Evolutionary conservation across 2,888 invertebrate species (phyloP), one percentile per base, ranked within the genome.

Genomic region (Junonia oenone): DNA sequence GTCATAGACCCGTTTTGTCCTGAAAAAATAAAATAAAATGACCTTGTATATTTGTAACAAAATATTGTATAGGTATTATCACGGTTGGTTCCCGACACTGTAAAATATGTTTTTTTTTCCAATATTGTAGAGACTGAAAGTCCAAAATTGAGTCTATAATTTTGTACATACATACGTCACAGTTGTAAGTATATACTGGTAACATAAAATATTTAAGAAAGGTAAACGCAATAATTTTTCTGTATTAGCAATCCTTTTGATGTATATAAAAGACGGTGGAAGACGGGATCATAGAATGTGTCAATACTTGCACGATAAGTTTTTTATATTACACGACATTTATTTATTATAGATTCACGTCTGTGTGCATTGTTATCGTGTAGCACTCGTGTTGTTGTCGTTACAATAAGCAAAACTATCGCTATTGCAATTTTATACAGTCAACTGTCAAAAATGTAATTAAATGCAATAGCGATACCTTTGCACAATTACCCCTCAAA

Each of bases 111-210:
- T 76, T 77, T 79, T 43, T 74, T 70, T 76, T 76, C 71, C 75
- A 72, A 80, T 77, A 84, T 78, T 80, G 79, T 88, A 87, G 87
- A 89, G 89, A 89, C 88, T 89, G 88, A 88, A 88, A 89, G 88
- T 89, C 88, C 86, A 84, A 83, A 86, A 84, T 87, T 83, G 87
- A 89, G 86, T 88, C 86, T 89, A 87, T 87, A 87, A 83, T 88
- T 87, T 88, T 90, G 89, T 90, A 90, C 79, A 90, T 74, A 75
- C 58, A 63, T 83, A 84, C 71, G 72, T 84, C 85, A 81, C 84
- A 82, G 85, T 88, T 89, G 85, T 87, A 89, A 88, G 77, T 85
- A 86, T 80, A 83, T 85, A 86, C 82, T 78, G 67, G 76, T 85
- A 81, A 78, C 69, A 72, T 78, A 72, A 33, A 80, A 76, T 86